Base-by-base conservation (phyloP, 2,113 vertebrate species). In the Marmota monax region DNA sequence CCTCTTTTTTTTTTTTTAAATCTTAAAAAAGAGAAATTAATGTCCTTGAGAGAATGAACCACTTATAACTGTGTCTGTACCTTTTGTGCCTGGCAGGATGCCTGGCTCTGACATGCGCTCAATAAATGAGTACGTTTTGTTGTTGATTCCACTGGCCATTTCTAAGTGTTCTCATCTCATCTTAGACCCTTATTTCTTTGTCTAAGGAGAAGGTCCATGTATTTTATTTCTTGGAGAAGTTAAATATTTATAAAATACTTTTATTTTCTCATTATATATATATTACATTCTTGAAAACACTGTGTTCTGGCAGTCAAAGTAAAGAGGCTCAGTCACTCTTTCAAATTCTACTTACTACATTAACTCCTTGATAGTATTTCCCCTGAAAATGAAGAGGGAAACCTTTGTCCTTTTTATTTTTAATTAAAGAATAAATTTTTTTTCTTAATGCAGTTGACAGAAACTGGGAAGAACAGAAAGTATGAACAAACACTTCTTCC, bases 161-260 rank as follows among this genome's bases (percentile, higher is more conserved):
- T 76, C 86, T 88, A 83, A 76, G 82, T 83, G 84, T 29, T 61
- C 10, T 83, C 39, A 82, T 51, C 27, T 92, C 58, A 80, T 58
- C 25, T 65, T 86, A 82, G 25, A 23, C 22, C 23, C 39, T 45
- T n/a, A 69, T 69, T 82, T 82, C 84, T 77, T 63, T 63, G 9
- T 23, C 37, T 37, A 84, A 63, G 8, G 27, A 86, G 58, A 91
- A 91, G 11, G 39, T 42, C 77, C 39, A 74, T 34, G 37, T 84
- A 73, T 84, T 88, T 96, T 39, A 92, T 88, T 92, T 88, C 69
- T 72, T 37, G 45, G 88, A 76, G 10, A 12, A 37, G 34, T 82
- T 94, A 82, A 91, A 84, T 88, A 82, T 76, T 86, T 90, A 79
- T 76, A n/a, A 84, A 84, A 84, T 8, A 92, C 48, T 45, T 45